A percentile compares a stretch with the other conserved stretches of the same genome.
phyloP scores from a whole-genome alignment of 1,140 invertebrate genomes.

The Hycleus cichorii region DNA sequence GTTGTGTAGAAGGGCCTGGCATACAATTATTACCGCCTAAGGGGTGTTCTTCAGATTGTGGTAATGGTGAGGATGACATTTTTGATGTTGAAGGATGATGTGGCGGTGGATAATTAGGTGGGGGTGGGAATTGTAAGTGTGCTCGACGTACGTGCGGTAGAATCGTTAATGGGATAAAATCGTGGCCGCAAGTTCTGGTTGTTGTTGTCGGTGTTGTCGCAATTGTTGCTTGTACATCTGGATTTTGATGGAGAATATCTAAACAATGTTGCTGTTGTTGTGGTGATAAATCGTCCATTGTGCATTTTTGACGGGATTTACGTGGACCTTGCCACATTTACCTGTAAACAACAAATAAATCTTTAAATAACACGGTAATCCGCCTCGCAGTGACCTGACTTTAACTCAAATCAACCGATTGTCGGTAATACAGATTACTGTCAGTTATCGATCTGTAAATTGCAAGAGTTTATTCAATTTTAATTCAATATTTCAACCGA shows the following conservation, averaged over 20 bases:
- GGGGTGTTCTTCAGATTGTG: constrained; percentile 18
- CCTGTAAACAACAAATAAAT: constrained; percentile 20
- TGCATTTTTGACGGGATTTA: constrained; percentile 27
- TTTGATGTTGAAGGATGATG: constrained; percentile 16
- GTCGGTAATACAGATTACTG: too few species aligned
- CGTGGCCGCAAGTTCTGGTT: not conserved
- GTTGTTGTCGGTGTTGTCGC: constrained; percentile 8
- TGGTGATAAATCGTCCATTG: constrained; percentile 22
- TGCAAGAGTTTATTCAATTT: too few species aligned
- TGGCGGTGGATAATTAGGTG: constrained; percentile 47
- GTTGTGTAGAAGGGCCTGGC: constrained; percentile 24
- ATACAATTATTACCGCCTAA: constrained; percentile 18
- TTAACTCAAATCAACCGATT: too few species aligned
- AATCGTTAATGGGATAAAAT: constrained; percentile 3
- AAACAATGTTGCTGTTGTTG: constrained; percentile 9
- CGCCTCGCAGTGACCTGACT: too few species aligned
- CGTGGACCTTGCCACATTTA: constrained; percentile 37
- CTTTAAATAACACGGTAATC: too few species aligned
- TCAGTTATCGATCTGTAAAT: too few species aligned
- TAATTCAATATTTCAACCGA: too few species aligned
- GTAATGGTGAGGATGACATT: constrained; percentile 16
- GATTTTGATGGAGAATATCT: constrained; percentile 3
- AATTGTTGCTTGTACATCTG: not conserved
- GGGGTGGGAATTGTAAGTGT: constrained; percentile 48
- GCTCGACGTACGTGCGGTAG: constrained; percentile 34